Evolutionary conservation across 2,113 vertebrate species (phyloP), one percentile per base, ranked within the genome.

Genomic region (Notothenia rossii): DNA sequence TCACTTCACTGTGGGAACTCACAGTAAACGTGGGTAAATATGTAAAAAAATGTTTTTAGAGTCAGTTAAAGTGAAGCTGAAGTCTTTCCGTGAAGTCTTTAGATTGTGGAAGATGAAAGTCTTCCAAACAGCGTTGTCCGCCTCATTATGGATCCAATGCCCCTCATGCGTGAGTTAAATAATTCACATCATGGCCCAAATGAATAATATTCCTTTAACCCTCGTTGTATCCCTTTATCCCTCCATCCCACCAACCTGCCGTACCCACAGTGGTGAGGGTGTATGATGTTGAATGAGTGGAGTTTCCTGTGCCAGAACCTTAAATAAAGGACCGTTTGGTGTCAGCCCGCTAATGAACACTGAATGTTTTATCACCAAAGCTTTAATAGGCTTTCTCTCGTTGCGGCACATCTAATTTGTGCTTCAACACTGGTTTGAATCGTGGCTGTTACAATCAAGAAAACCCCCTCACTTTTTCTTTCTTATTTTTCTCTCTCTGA

Each of bases 111-210:
- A 85, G 89, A 93, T 90, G 63, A 92, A 92, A 91, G 89, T 83
- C 59, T 67, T 78, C 71, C 79, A 77, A 84, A 82, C 77, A 81
- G 43, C 81, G 76, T 79, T 71, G 75, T 63, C 72, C 1, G 59
- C 79, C 84, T 91, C 84, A 91, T 93, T 92, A 93, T 64, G 72
- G 86, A 85, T 67, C 86, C 82, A 50, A 66, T 67, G 50, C 74
- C 75, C 79, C 61, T 87, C 77, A 80, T 86, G 54, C 80, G 40
- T 43, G 60, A 64, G 70, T 89, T 91, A 76, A 91, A 91, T 91
- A 83, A 93, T 94, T 94, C 86, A 92, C 58, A 91, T 80, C 84
- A 72, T 54, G 72, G 71, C 67, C 79, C 77, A 82, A 88, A 89
- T 89, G 87, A 92, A 92, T 90, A 68, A 84, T 87, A 83, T 89